Evolutionary conservation across 2,797 vertebrate genomes (phyloP).

Genomic region (Enteromius unitaeniatus): DNA sequence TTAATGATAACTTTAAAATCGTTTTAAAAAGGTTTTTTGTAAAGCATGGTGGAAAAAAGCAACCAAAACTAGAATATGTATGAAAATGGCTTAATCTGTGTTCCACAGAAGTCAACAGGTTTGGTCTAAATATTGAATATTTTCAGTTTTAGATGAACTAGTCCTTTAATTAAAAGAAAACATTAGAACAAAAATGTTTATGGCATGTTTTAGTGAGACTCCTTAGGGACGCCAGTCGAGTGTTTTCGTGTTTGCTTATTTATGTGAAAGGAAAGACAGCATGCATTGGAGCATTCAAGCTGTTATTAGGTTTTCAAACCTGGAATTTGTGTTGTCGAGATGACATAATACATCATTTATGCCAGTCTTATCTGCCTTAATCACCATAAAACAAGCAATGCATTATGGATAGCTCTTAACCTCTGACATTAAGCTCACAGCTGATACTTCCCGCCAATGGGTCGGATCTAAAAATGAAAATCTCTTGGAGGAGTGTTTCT

Average conservation of each 20-base stretch:
- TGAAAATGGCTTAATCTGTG: neutral
- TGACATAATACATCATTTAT: slow-evolving; percentile 5
- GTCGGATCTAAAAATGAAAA: slow-evolving; percentile 14
- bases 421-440: slow-evolving; percentile 26
- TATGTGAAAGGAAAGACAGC: neutral
- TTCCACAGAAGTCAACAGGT: neutral
- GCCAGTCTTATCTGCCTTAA: neutral
- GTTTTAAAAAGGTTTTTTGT: neutral
- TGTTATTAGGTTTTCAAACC: slow-evolving; percentile 20
- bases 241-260: neutral
- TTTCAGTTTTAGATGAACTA: neutral
- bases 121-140: neutral
- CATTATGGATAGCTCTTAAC: slow-evolving; percentile 12
- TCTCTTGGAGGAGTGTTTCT: slow-evolving; percentile 45
- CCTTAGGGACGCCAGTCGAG: neutral
- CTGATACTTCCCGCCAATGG: neutral
- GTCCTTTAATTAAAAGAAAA: neutral
- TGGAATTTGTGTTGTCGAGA: slow-evolving; percentile 14
- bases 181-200: neutral
- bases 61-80: neutral
- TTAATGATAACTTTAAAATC: neutral
- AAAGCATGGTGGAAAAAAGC: neutral
- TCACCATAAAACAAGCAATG: neutral
- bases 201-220: neutral
- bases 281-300: neutral